Conservation (phyloP, 2,888 invertebrate species). For the Epinotia brunnichana region DNA sequence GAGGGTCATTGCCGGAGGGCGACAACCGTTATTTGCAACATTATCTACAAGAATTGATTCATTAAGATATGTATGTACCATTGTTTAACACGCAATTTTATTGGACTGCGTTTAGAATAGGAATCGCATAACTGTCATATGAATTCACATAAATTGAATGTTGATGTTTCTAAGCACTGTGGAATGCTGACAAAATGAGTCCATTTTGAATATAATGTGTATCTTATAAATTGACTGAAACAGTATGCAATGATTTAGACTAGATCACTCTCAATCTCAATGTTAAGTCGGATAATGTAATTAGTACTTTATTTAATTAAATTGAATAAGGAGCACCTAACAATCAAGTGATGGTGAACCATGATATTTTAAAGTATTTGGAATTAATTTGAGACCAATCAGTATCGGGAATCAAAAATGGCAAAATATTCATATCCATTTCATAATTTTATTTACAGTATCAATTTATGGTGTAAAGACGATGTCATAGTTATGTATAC, state of each 20-base stretch:
- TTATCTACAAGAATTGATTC: constrained; percentile 2
- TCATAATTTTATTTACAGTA: constrained; percentile 17
- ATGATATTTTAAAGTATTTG: not conserved
- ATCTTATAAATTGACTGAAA: constrained; percentile 1
- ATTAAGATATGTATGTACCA: not conserved
- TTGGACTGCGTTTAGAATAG: not conserved
- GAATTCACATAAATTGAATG: not conserved
- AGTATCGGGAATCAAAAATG: constrained; percentile 2
- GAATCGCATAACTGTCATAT: not conserved
- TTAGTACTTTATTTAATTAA: no score
- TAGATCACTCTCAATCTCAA: no score
- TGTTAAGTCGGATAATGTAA: no score
- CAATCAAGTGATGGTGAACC: no score
- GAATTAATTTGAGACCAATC: constrained; percentile 16
- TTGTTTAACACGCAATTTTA: not conserved
- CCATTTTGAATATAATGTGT: not conserved
- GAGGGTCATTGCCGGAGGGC: not conserved
- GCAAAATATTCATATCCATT: not conserved
- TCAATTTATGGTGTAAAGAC: not conserved
- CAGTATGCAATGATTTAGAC: not conserved
- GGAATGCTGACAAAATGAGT: no score
- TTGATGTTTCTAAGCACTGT: no score
- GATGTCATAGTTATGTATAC: no score
- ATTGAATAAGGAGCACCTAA: no score
- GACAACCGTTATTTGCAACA: not conserved